Evolutionary conservation across 2,888 invertebrate species (phyloP).

Genomic region (Rutpela maculata): DNA sequence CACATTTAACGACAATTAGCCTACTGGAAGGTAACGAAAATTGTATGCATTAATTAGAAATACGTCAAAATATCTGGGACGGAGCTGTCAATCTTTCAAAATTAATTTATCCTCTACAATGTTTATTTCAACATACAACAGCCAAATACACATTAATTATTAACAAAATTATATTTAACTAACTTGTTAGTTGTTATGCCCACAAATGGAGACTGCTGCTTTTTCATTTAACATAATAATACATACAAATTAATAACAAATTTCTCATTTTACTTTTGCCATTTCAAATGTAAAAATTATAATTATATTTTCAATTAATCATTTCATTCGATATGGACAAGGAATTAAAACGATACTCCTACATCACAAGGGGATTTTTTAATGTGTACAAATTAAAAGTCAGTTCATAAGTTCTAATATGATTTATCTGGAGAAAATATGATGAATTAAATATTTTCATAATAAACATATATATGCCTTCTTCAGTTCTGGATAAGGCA

Average conservation of each 20-base stretch:
- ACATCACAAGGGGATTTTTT: not conserved
- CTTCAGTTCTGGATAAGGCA: no score
- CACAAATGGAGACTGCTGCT: not conserved
- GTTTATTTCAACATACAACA: not conserved
- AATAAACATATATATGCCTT: no score
- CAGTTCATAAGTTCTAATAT: no score
- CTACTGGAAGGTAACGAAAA: not conserved
- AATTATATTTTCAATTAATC: not conserved
- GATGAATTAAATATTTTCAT: no score
- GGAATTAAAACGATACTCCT: not conserved
- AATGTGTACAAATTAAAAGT: no score
- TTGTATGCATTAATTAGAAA: not conserved
- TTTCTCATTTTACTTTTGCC: not conserved
- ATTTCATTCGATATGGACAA: not conserved
- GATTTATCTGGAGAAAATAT: no score
- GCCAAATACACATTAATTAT: slow-evolving; percentile 5
- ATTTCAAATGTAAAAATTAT: not conserved
- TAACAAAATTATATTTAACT: not conserved
- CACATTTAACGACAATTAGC: no score
- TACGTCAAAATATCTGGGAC: not conserved
- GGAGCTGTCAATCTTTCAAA: slow-evolving; percentile 10
- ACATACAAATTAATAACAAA: not conserved
- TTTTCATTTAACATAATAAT: not conserved
- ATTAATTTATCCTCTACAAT: slow-evolving; percentile 10
- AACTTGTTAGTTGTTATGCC: not conserved